Evolutionary conservation across 2,797 vertebrate species (phyloP).

Genomic region (Pangasius larnaudii): DNA sequence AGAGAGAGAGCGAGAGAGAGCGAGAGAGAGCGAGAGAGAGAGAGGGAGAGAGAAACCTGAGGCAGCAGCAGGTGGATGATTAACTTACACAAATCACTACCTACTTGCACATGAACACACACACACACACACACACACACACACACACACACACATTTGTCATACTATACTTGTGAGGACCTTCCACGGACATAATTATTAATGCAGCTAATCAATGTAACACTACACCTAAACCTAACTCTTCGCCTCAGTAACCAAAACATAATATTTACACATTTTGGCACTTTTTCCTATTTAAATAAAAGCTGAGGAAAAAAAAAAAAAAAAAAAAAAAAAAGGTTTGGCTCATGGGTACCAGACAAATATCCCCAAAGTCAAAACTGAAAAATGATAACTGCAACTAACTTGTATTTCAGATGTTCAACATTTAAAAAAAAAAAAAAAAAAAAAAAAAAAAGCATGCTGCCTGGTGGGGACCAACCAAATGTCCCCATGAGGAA

Average conservation of each 20-base stretch:
- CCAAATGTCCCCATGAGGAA: neutral
- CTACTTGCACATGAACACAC: slow-evolving; percentile 59
- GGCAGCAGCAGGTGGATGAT: slow-evolving; percentile 72
- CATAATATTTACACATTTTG: neutral
- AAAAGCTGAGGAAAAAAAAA: neutral
- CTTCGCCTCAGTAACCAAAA: neutral
- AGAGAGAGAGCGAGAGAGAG: neutral
- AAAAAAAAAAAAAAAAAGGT: slow-evolving; percentile 36
- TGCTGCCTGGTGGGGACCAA: neutral
- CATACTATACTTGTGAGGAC: slow-evolving; percentile 21
- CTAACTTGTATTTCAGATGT: neutral
- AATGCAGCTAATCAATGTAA: slow-evolving; percentile 1
- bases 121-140: slow-evolving; percentile 12
- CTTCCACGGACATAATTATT: neutral
- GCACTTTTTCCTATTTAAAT: neutral
- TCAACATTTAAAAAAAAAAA: neutral
- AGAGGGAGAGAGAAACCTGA: slow-evolving; percentile 77
- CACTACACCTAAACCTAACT: neutral
- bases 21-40: slow-evolving; percentile 66
- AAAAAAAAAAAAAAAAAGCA: neutral
- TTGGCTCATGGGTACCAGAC: neutral
- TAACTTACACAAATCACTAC: slow-evolving; percentile 63
- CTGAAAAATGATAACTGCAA: neutral
- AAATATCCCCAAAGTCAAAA: neutral
- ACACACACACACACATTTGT: slow-evolving; percentile 7